These are phyloP conservation scores for Laticauda colubrina DNA, from an alignment of 2,113 vertebrate genomes.

Conservation along the genomic window DNA sequence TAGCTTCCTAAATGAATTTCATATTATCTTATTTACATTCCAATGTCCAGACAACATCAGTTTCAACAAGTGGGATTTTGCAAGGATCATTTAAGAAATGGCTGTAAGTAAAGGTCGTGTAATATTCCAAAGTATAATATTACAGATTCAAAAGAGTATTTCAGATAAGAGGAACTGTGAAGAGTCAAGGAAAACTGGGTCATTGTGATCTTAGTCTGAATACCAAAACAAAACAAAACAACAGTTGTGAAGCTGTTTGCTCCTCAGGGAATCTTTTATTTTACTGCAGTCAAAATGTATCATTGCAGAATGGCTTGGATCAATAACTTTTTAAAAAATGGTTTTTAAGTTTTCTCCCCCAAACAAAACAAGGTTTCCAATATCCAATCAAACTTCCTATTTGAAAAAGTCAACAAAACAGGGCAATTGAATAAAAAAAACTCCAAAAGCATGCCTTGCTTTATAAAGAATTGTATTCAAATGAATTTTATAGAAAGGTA, in stretches of 20 bases:
- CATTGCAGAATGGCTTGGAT: background rate
- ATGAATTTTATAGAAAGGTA: background rate
- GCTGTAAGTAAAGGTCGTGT: background rate
- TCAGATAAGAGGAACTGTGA: background rate
- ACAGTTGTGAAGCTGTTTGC: background rate
- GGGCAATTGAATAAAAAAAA: background rate
- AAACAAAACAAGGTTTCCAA: background rate
- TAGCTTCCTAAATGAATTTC: background rate
- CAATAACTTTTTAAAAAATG: background rate
- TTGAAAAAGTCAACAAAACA: background rate
- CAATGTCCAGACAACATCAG: background rate
- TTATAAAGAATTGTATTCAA: background rate
- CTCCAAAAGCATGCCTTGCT: background rate
- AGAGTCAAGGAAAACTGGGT: background rate
- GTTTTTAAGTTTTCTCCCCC: background rate
- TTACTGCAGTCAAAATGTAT: background rate
- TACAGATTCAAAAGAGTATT: background rate
- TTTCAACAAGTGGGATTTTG: background rate
- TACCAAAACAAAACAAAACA: background rate
- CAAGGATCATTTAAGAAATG: background rate
- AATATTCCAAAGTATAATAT: constrained; percentile 4
- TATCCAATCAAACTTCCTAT: background rate
- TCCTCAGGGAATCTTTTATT: background rate
- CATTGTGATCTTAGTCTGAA: background rate
- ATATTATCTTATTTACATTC: constrained; percentile 28